phyloP scores from a whole-genome alignment of 1,140 invertebrate genomes.

The Drosophila quadrilineata region DNA sequence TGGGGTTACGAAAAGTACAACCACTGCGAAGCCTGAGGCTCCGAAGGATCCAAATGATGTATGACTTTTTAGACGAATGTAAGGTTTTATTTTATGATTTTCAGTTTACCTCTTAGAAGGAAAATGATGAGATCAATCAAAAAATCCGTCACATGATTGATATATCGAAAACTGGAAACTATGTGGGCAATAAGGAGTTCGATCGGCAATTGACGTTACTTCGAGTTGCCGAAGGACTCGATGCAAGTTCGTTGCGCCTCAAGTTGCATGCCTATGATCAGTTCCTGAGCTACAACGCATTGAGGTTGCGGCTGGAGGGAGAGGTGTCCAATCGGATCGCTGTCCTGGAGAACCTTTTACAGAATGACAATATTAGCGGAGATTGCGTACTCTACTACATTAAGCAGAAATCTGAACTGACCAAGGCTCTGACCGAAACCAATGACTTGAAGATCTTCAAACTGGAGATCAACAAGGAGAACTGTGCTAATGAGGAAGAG shows the following conservation, averaged over 20 bases:
- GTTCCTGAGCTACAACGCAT: constrained; percentile 12
- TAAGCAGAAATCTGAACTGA: not conserved
- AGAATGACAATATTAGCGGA: not conserved
- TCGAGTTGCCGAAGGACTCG: not conserved
- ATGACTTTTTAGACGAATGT: not conserved
- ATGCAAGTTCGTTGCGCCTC: not conserved
- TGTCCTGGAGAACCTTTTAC: not conserved
- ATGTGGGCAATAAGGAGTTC: constrained; percentile 21
- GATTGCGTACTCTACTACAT: constrained; percentile 1
- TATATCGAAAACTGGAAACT: not conserved
- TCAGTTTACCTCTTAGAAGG: not conserved
- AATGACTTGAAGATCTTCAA: constrained; percentile 5
- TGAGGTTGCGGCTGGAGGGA: constrained; percentile 18
- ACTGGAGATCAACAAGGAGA: not conserved
- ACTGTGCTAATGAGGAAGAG: not conserved
- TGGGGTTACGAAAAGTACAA: too few relatives aligned
- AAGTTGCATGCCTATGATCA: constrained; percentile 1
- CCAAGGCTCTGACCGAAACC: not conserved
- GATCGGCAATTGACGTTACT: not conserved
- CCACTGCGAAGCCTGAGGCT: too few relatives aligned
- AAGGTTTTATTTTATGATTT: not conserved
- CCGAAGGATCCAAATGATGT: too few relatives aligned
- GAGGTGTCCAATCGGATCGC: constrained; percentile 10
- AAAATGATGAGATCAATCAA: not conserved
- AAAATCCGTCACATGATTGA: not conserved